Base-by-base conservation (phyloP, 2,888 invertebrate species). In the Nomada lathburiana region DNA sequence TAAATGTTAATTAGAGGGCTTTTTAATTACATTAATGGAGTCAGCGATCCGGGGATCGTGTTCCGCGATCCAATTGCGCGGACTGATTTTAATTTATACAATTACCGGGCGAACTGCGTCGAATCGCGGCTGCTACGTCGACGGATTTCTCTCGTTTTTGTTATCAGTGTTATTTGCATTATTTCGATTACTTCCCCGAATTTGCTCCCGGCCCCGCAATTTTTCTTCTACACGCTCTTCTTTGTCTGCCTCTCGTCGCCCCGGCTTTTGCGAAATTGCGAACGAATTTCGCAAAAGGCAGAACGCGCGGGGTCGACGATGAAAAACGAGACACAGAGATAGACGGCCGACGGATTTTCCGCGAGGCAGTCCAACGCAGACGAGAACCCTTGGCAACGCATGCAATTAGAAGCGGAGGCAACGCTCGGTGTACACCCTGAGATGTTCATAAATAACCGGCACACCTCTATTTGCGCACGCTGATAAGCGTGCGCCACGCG, bases 371-470 rank as follows among this genome's bases (percentile, higher is more conserved):
- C 63, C 20, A 47, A 53, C 53, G 4, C 53, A 26, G 63, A 70
- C 53, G 55, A 44, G 74, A 36, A 72, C 73, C 52, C 71, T 79
- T 52, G 60, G 62, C 16, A 60, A 63, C 52, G 63, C 74, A 44
- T 23, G 80, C 76, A 83, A 84, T 83, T 84, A 84, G 80, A 72
- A 73, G 69, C 79, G 55, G 73, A 36, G 20, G 29, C 23, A 47
- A 53, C 75, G 64, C 69, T 71, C n/a, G 55, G 42, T 36, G 52
- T 44, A 36, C 75, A 26, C 55, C 23, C 70, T 55, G 82, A 76
- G 77, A 74, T 71, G 75, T 69, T 83, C 71, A 77, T 80, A 84
- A 84, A 77, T 80, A 74, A 55, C 47, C 55, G 64, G n/a, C 59
- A 52, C 20, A 36, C n/a, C 59, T 71, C 44, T 84, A 75, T 84